phyloP scores from a whole-genome alignment of 2,797 vertebrate species.

The Eupleurogrammus muticus region DNA sequence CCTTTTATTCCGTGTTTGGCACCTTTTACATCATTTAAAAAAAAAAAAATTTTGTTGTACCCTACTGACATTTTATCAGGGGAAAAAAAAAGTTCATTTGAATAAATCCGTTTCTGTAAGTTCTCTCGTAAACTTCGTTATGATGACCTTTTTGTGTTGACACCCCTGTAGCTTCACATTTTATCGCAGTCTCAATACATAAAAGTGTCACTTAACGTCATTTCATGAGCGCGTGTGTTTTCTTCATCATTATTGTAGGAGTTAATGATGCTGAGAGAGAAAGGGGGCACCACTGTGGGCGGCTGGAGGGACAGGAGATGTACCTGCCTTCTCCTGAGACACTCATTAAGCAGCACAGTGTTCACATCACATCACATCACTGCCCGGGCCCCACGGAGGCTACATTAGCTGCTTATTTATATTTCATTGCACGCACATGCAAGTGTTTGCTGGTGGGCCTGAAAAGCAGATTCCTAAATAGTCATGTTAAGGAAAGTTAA shows the following conservation, averaged over 20 bases:
- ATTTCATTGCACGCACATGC: constrained; percentile 33
- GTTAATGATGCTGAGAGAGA: constrained; percentile 78
- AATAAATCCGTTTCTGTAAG: background rate
- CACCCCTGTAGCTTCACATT: constrained; percentile 34
- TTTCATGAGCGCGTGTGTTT: constrained; percentile 58
- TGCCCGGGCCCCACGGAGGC: constrained; percentile 41
- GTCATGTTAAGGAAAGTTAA: constrained; percentile 35
- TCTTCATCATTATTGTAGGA: constrained; percentile 61
- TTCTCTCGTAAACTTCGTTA: constrained; percentile 32
- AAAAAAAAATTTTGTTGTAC: background rate
- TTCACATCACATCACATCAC: constrained; percentile 54
- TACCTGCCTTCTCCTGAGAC: constrained; percentile 77
- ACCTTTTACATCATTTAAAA: constrained; percentile 2
- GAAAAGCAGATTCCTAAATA: constrained; percentile 40
- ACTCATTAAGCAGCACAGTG: constrained; percentile 71
- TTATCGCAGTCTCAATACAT: constrained; percentile 24
- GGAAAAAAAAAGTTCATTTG: background rate
- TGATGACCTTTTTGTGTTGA: constrained; percentile 37
- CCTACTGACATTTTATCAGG: constrained; percentile 1
- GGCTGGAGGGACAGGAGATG: constrained; percentile 68
- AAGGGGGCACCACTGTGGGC: constrained; percentile 63
- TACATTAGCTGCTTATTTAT: constrained; percentile 54
- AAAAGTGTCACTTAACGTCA: constrained; percentile 59
- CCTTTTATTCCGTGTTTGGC: constrained; percentile 10
- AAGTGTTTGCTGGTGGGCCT: constrained; percentile 31